These are phyloP conservation scores for Lophochroa leadbeateri DNA, from an alignment of 2,113 vertebrate genomes.

Conservation along the genomic window DNA sequence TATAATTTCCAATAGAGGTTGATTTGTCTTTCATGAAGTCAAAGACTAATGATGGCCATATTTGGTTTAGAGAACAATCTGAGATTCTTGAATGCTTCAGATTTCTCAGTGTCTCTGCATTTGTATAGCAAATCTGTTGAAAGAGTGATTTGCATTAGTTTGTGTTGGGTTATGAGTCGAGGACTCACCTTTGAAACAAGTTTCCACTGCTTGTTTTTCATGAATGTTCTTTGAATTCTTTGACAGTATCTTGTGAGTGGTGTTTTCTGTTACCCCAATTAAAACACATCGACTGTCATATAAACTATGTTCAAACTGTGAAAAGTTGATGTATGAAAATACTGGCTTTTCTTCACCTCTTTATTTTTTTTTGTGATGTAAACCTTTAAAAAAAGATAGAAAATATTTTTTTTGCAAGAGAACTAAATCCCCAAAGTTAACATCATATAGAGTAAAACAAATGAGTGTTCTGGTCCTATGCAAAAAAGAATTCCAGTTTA, in stretches of 20 bases:
- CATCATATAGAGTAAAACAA: neutral
- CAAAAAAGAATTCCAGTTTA: neutral
- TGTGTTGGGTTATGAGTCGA: neutral
- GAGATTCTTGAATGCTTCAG: neutral
- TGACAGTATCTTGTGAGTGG: neutral
- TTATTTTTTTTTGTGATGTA: neutral
- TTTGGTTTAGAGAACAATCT: neutral
- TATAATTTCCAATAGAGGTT: neutral
- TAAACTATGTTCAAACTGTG: neutral
- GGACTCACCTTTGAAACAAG: neutral
- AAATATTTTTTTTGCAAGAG: neutral
- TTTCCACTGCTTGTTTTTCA: neutral
- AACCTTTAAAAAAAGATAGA: neutral
- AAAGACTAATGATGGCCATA: neutral
- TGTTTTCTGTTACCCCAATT: neutral
- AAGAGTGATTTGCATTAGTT: neutral
- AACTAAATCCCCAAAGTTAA: neutral
- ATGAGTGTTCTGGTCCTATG: neutral
- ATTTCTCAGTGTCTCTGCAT: neutral
- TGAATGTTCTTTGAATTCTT: neutral
- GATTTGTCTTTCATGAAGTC: neutral
- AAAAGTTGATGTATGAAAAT: neutral
- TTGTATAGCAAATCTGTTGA: neutral
- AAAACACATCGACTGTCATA: neutral
- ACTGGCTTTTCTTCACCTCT: neutral